phyloP scores from a whole-genome alignment of 2,797 vertebrate species.

The Scolopax bukidnonensis region DNA sequence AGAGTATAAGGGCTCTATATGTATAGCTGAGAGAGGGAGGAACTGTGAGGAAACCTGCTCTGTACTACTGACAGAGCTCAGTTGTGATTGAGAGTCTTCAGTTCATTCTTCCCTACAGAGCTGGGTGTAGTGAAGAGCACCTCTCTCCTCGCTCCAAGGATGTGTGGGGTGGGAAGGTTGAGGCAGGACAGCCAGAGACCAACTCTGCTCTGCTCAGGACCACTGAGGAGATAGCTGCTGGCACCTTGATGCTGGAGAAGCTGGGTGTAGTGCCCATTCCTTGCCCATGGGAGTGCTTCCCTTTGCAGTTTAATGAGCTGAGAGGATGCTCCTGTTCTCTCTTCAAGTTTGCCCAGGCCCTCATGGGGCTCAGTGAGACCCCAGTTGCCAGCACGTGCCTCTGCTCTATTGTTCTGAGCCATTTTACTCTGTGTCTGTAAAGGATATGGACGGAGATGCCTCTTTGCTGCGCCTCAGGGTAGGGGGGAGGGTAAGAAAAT shows the following conservation, averaged over 20 bases:
- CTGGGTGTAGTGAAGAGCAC: background rate
- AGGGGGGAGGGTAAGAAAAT: slow-evolving; percentile 63
- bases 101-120: background rate
- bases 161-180: accelerated
- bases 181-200: background rate
- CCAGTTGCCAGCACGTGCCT: accelerated
- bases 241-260: background rate
- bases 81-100: accelerated
- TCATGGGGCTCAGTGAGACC: background rate
- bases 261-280: background rate
- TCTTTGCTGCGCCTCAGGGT: background rate
- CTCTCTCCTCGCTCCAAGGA: background rate
- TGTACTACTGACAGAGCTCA: background rate
- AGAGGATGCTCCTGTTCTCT: background rate
- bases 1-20: accelerated
- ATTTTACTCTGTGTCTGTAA: background rate
- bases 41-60: background rate
- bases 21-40: background rate
- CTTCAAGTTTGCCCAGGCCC: background rate
- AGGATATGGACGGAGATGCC: background rate
- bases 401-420: background rate
- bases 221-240: background rate
- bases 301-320: background rate
- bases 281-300: background rate
- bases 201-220: background rate